These are phyloP conservation scores for Perdix hodgsoniae DNA, from an alignment of 2,797 vertebrate species.

Conservation along the genomic window DNA sequence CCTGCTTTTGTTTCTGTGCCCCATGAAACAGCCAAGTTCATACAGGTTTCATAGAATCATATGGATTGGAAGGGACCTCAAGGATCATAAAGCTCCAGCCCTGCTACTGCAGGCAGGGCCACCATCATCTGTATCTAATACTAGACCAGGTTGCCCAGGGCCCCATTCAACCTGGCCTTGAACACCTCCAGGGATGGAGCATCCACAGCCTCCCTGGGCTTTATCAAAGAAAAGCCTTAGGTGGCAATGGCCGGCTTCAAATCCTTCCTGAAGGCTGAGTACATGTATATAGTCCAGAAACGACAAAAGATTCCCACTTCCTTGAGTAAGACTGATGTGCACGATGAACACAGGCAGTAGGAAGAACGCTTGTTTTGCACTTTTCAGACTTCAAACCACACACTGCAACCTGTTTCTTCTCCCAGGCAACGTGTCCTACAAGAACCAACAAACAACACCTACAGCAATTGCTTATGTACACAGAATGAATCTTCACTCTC, in stretches of 20 bases:
- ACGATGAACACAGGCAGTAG: not conserved
- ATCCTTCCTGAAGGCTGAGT: not conserved
- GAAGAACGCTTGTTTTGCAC: not conserved
- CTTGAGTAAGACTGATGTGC: not conserved
- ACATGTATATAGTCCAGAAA: not conserved
- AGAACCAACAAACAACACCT: not conserved
- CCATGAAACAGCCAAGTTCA: not conserved
- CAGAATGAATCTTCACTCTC: not conserved
- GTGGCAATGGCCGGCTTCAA: not conserved
- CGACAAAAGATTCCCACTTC: not conserved
- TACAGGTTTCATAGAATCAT: too few relatives aligned
- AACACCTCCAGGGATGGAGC: too few relatives aligned
- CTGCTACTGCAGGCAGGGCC: too few relatives aligned
- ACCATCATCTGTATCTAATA: too few relatives aligned
- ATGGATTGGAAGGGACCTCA: too few relatives aligned
- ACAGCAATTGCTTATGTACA: not conserved
- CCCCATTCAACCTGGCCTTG: too few relatives aligned
- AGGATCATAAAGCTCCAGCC: too few relatives aligned
- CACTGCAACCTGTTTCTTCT: not conserved
- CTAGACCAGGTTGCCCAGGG: too few relatives aligned
- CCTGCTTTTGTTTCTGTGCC: not conserved
- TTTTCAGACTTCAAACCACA: not conserved
- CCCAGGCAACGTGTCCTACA: not conserved
- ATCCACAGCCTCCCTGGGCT: too few relatives aligned
- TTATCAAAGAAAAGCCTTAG: not conserved